Base-by-base conservation (phyloP, 2,888 invertebrate species). In the Tholera decimalis region DNA sequence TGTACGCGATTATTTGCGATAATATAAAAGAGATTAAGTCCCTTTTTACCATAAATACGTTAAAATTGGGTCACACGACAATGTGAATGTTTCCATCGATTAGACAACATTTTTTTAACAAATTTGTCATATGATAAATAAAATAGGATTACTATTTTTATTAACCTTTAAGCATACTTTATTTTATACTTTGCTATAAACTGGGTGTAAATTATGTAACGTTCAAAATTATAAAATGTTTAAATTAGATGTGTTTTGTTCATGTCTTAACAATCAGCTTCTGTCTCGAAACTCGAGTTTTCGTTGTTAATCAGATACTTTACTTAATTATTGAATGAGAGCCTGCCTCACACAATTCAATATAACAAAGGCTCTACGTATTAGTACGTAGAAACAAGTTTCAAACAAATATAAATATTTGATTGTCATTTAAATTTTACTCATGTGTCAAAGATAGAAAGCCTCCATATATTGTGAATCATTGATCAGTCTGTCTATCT, bases 11-110 rank as follows among this genome's bases (percentile, higher is more conserved):
- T 89, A 92, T 93, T 93, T 87, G 90, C 84, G 83, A 86, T 87
- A 75, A 80, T 85, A 88, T 89, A 92, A 92, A 91, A 88, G 90
- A 89, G 93, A 93, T 94, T 93, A 93, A 84, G 75, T 64, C 80
- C 85, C 87, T 83, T 90, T 88, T 90, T 88, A 89, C 82, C 84
- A 84, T 83, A 88, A 88, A 88, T 84, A 85, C 83, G 84, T 83
- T 84, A 85, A 86, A 87, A 86, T 84, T 85, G 82, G 78, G 82
- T 80, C 70, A 73, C 79, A 68, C 55, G 55, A 82, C 73, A 79
- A 83, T 76, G 61, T 30, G 74, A 69, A 61, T 68, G 78, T 68
- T 79, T 61, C 80, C 69, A 80, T 79, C 69, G 51, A 71, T 79
- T 69, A 77, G 79, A 77, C 71, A 70, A 67, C 53, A 49, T 73